Conservation (phyloP, 2,113 vertebrate genomes). For the Paradoxurus hermaphroditus region DNA sequence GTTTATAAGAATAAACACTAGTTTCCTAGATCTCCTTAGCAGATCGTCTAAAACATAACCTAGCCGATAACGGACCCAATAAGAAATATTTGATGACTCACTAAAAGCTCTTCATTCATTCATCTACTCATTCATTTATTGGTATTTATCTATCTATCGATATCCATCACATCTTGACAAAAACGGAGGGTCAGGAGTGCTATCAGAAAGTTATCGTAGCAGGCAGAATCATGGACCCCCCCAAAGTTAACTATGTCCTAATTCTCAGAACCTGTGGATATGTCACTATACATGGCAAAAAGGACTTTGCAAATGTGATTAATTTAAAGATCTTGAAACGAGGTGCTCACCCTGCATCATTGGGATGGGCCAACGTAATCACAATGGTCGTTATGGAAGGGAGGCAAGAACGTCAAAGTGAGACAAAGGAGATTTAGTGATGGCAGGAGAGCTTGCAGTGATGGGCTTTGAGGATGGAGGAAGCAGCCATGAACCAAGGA, state of each 20-base stretch:
- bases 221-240: background rate
- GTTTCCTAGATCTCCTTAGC: background rate
- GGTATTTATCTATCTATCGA: background rate
- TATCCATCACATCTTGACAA: background rate
- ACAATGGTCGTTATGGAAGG: background rate
- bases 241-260: background rate
- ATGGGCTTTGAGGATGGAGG: background rate
- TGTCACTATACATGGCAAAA: background rate
- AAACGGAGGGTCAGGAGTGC: background rate
- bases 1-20: background rate
- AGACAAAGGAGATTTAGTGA: background rate
- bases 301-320: background rate
- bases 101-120: background rate
- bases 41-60: background rate
- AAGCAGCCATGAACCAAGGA: background rate
- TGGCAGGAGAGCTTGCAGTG: background rate
- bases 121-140: background rate
- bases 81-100: slow-evolving; percentile 3
- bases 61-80: background rate
- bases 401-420: background rate
- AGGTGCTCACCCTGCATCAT: background rate
- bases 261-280: background rate
- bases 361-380: background rate
- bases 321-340: background rate
- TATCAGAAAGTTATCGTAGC: background rate